phyloP scores from a whole-genome alignment of 2,113 vertebrate genomes.

The Grammomys surdaster region DNA sequence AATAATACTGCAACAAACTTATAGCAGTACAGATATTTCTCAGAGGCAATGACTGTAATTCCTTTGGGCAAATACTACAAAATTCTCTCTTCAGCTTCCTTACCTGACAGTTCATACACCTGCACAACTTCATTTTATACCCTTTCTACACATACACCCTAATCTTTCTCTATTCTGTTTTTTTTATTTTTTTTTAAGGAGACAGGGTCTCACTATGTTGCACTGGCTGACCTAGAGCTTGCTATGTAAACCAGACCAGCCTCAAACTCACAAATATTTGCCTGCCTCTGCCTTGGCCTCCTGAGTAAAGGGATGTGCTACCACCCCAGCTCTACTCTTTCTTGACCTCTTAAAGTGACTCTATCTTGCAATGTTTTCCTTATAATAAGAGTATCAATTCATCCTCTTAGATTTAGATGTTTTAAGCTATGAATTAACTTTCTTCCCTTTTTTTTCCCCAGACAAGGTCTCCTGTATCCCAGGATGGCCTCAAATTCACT shows the following conservation, averaged over 20 bases:
- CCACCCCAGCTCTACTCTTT: background rate
- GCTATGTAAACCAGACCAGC: background rate
- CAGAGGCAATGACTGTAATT: background rate
- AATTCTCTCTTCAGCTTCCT: constrained; percentile 22
- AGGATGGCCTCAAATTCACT: background rate
- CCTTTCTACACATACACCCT: background rate
- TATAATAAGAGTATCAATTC: constrained; percentile 57
- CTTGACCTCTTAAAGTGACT: constrained; percentile 33
- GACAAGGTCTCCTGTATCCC: background rate
- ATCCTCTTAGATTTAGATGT: constrained; percentile 7
- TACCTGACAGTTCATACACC: background rate
- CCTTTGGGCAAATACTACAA: background rate
- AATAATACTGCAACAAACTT: background rate
- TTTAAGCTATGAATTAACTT: constrained; percentile 48
- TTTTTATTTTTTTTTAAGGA: background rate
- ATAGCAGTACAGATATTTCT: background rate
- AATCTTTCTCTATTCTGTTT: background rate
- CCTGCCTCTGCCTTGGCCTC: background rate
- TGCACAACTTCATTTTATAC: background rate
- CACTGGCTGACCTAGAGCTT: background rate
- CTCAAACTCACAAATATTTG: background rate
- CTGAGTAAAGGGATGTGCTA: background rate
- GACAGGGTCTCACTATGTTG: background rate
- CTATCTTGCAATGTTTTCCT: constrained; percentile 44
- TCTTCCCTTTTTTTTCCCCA: background rate